Evolutionary conservation across 2,113 vertebrate species (phyloP).

Genomic region (Dasyprocta punctata): DNA sequence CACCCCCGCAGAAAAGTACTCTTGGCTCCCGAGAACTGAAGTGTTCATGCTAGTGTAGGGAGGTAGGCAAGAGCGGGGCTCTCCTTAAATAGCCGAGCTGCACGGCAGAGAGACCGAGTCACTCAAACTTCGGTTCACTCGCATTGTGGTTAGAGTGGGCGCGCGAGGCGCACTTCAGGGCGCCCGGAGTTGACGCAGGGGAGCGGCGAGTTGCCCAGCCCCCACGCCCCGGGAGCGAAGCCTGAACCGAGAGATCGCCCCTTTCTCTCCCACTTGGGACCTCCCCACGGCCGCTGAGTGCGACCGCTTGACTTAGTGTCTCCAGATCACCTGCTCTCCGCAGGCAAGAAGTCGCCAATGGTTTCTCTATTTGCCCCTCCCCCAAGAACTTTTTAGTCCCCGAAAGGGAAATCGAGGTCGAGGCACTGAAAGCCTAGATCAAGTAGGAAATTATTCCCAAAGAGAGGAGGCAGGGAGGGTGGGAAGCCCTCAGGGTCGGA

Average conservation of each 20-base stretch:
- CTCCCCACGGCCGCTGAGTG: background rate
- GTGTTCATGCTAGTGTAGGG: background rate
- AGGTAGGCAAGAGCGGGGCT: background rate
- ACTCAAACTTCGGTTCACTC: background rate
- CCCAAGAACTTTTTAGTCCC: constrained; percentile 59
- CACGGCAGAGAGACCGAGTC: background rate
- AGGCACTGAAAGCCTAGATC: background rate
- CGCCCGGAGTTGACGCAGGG: background rate
- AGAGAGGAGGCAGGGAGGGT: background rate
- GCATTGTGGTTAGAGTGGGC: background rate
- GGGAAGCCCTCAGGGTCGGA: background rate
- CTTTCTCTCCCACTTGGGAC: background rate
- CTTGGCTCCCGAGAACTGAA: background rate
- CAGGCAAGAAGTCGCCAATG: constrained; percentile 10
- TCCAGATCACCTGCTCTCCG: background rate
- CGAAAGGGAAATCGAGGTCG: background rate
- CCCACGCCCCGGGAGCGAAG: background rate
- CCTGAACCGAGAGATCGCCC: background rate
- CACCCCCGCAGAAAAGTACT: background rate
- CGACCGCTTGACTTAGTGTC: background rate
- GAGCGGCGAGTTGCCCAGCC: background rate
- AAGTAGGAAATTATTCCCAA: background rate
- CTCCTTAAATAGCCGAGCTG: background rate
- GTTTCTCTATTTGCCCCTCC: background rate
- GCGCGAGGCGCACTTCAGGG: background rate